Conservation (phyloP, 1,140 invertebrate genomes). For the Acyrthosiphon pisum region DNA sequence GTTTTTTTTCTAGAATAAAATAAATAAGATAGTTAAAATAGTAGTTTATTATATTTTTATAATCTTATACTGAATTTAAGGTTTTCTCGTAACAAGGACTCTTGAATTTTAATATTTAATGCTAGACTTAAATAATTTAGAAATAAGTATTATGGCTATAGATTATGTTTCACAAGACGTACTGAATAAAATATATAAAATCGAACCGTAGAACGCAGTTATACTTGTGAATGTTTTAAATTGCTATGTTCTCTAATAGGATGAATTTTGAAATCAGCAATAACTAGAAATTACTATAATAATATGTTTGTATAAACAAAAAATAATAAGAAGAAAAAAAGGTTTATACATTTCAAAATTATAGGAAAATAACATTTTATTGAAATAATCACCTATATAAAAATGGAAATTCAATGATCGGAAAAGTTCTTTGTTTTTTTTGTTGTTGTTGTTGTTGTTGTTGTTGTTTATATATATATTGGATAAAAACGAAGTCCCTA, state of each 20-base stretch:
- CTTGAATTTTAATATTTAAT: background rate
- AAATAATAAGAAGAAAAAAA: background rate
- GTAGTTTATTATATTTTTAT: background rate
- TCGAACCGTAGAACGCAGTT: background rate
- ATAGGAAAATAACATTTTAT: background rate
- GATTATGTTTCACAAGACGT: background rate
- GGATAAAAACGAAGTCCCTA: constrained; percentile 13
- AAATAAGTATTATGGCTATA: background rate
- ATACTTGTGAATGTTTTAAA: background rate
- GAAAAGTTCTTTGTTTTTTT: constrained; percentile 8
- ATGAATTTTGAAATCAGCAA: background rate
- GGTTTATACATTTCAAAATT: background rate
- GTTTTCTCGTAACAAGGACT: background rate
- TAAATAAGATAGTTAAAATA: background rate
- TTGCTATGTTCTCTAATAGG: background rate
- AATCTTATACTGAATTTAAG: background rate
- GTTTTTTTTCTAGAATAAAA: background rate
- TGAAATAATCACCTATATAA: background rate
- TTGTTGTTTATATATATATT: background rate
- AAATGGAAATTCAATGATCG: background rate
- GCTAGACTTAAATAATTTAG: background rate
- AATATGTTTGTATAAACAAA: background rate
- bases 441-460: too few relatives aligned
- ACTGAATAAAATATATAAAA: background rate
- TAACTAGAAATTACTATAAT: background rate